Conservation (phyloP, 2,797 vertebrate species). For the Podarcis lilfordi region DNA sequence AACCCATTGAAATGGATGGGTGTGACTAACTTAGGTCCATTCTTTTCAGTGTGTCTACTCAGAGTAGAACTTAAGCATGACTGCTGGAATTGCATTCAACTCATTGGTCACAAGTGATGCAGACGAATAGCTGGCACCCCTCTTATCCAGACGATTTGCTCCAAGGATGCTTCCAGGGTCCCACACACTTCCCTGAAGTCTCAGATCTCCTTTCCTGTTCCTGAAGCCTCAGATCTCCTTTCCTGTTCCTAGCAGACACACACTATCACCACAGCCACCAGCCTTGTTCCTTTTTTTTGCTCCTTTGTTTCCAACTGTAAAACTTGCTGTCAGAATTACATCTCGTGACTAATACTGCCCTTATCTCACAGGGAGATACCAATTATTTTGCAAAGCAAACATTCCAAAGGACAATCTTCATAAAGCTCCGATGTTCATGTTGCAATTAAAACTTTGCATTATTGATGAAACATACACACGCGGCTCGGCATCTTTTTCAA, state of each 20-base stretch:
- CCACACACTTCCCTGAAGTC: not conserved
- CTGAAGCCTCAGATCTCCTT: not conserved
- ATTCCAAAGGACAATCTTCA: slow-evolving; percentile 39
- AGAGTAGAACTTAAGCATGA: not conserved
- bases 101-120: not conserved
- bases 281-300: slow-evolving; percentile 5
- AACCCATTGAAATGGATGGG: too few relatives aligned
- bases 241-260: not conserved
- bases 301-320: not conserved
- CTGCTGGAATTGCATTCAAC: not conserved
- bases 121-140: not conserved
- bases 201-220: not conserved
- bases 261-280: not conserved
- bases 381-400: slow-evolving; percentile 40
- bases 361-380: slow-evolving; percentile 29
- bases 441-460: slow-evolving; percentile 51
- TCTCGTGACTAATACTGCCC: slow-evolving; percentile 5
- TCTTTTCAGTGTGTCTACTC: not conserved
- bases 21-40: too few relatives aligned
- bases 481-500: slow-evolving; percentile 11
- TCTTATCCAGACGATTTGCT: fast-evolving
- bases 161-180: not conserved
- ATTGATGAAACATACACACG: slow-evolving; percentile 32
- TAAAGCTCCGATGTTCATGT: slow-evolving; percentile 46
- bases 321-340: slow-evolving; percentile 18